phyloP scores from a whole-genome alignment of 2,113 vertebrate genomes.

The Anguilla rostrata region DNA sequence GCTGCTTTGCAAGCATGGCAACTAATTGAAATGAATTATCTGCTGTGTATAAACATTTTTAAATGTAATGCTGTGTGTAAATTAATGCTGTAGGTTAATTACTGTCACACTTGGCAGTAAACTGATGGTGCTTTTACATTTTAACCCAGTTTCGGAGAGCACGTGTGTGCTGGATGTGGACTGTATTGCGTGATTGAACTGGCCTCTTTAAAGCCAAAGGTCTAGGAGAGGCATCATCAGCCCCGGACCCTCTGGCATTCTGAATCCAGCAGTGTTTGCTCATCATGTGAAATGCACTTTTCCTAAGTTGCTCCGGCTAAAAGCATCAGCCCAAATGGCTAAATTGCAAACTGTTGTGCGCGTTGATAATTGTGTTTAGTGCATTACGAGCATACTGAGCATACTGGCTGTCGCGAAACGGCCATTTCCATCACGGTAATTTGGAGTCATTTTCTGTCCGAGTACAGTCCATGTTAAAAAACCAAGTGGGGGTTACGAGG shows the following conservation, averaged over 20 bases:
- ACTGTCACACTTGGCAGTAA: neutral
- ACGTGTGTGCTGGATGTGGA: neutral
- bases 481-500: neutral
- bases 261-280: neutral
- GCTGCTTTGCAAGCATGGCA: neutral
- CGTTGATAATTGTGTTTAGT: constrained; percentile 3
- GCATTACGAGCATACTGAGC: neutral
- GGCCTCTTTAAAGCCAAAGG: neutral
- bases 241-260: neutral
- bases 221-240: neutral
- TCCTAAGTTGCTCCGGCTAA: no score
- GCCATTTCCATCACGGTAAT: constrained; percentile 5
- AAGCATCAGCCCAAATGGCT: no score
- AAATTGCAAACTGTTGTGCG: neutral
- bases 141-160: constrained; percentile 2
- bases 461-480: neutral
- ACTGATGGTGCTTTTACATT: neutral
- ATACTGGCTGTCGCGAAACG: neutral
- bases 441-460: neutral
- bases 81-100: neutral
- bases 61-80: neutral
- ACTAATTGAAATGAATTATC: neutral
- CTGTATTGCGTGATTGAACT: neutral
- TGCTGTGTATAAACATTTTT: neutral
- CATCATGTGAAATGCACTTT: no score